phyloP scores from a whole-genome alignment of 2,797 vertebrate species.

The Sandelia bainsii region DNA sequence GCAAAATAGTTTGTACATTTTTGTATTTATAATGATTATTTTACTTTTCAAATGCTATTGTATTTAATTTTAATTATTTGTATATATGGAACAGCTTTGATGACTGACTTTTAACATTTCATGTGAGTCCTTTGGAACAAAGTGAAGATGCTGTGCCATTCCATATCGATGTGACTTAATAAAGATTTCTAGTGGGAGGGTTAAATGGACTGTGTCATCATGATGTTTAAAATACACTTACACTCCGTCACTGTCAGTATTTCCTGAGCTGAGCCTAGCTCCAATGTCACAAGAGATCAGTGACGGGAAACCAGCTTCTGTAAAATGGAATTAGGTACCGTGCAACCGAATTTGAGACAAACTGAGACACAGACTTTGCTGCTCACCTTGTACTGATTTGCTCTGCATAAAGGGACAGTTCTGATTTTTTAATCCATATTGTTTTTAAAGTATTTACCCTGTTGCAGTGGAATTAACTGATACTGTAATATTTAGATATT shows the following conservation, averaged over 20 bases:
- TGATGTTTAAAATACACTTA: constrained; percentile 10
- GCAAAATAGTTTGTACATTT: constrained; percentile 85
- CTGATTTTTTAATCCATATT: no score
- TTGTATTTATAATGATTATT: constrained; percentile 88
- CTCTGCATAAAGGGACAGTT: no score
- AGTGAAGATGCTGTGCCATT: constrained; percentile 84
- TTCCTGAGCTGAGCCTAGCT: neutral
- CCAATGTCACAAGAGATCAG: no score
- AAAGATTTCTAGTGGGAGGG: constrained; percentile 75
- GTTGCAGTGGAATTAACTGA: no score
- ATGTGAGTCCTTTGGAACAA: constrained; percentile 82
- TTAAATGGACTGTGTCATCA: neutral
- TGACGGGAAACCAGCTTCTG: no score
- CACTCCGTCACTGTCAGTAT: neutral
- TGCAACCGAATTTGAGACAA: no score
- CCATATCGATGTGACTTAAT: constrained; percentile 88
- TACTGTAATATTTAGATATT: no score
- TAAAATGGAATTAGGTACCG: no score
- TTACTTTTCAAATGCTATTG: constrained; percentile 85
- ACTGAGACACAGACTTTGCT: no score
- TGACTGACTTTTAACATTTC: constrained; percentile 88
- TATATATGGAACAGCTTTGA: constrained; percentile 92
- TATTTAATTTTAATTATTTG: constrained; percentile 97
- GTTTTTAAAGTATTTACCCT: no score
- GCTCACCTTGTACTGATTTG: no score